phyloP scores from a whole-genome alignment of 2,797 vertebrate species.

The Hozukius guyotensis region DNA sequence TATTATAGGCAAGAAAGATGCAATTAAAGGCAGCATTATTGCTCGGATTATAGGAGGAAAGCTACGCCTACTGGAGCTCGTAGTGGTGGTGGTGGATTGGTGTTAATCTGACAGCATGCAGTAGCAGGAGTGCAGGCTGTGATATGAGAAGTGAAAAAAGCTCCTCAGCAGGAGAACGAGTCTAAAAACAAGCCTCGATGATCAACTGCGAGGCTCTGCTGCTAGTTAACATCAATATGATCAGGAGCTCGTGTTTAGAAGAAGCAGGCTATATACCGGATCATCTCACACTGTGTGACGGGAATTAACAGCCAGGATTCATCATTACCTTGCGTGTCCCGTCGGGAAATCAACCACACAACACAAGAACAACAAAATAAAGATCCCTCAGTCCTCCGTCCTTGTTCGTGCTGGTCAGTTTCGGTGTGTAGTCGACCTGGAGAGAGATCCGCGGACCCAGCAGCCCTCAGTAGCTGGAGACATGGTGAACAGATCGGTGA shows the following conservation, averaged over 20 bases:
- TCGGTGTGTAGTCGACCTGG: conserved; percentile 53
- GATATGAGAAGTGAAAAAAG: conserved; percentile 53
- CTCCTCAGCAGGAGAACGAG: conserved; percentile 29
- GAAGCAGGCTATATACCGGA: conserved; percentile 32
- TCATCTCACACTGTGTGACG: conserved; percentile 64
- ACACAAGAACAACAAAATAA: neutral
- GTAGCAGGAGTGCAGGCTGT: conserved; percentile 51
- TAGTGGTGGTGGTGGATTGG: conserved; percentile 57
- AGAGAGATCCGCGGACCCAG: conserved; percentile 67
- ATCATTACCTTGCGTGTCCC: conserved; percentile 63
- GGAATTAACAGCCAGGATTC: conserved; percentile 53
- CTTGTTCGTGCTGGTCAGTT: conserved; percentile 31
- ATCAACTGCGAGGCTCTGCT: conserved; percentile 11
- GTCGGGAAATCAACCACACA: conserved; percentile 24
- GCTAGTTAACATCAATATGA: conserved; percentile 24
- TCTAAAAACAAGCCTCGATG: conserved; percentile 43
- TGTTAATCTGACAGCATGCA: conserved; percentile 71
- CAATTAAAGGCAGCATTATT: neutral
- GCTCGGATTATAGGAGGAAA: neutral
- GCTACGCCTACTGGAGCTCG: conserved; percentile 51
- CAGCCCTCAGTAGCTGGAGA: conserved; percentile 76
- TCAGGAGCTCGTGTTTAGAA: conserved; percentile 19
- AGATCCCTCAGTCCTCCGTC: neutral
- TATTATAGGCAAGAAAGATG: neutral
- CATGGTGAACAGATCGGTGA: conserved; percentile 78